Percentiles rank a stretch among this genome's conserved stretches.
phyloP scores from a whole-genome alignment of 2,888 invertebrate genomes.

The Plutella xylostella region DNA sequence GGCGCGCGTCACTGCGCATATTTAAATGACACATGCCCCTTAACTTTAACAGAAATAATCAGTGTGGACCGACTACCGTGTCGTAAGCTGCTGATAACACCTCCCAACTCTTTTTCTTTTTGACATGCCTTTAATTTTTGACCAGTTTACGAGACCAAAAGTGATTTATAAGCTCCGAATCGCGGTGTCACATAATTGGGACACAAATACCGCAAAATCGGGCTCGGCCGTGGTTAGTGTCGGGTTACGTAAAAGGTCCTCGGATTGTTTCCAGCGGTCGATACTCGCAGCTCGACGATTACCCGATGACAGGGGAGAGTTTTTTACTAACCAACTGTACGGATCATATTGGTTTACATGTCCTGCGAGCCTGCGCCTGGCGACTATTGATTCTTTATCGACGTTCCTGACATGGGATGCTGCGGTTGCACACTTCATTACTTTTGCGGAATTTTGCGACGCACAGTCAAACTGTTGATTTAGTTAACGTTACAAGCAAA shows the following conservation, averaged over 20 bases:
- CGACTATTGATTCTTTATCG: constrained; percentile 37
- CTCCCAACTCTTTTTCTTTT: constrained; percentile 15
- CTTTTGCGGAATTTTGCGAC: constrained; percentile 35
- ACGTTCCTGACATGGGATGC: constrained; percentile 44
- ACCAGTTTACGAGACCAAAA: constrained; percentile 7
- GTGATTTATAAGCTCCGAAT: constrained; percentile 21
- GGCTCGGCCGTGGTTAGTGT: constrained; percentile 43
- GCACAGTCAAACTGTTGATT: no score
- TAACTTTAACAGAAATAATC: constrained; percentile 39
- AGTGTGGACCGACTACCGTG: constrained; percentile 59
- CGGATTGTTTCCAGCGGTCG: constrained; percentile 50
- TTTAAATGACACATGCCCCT: constrained; percentile 61
- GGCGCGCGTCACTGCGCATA: constrained; percentile 52
- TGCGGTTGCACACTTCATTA: constrained; percentile 43
- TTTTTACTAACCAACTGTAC: constrained; percentile 20
- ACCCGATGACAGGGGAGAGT: constrained; percentile 39
- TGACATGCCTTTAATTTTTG: neutral
- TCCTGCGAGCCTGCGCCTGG: constrained; percentile 35
- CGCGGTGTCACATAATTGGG: constrained; percentile 31
- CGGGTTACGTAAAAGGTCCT: constrained; percentile 59
- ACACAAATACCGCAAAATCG: constrained; percentile 35
- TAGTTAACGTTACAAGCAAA: no score
- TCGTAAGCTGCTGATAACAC: constrained; percentile 42
- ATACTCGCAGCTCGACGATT: constrained; percentile 58
- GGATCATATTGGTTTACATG: constrained; percentile 49